Evolutionary conservation across 1,140 invertebrate species (phyloP), one percentile per base, ranked within the genome.

Genomic region (Zaprionus tsacasi): DNA sequence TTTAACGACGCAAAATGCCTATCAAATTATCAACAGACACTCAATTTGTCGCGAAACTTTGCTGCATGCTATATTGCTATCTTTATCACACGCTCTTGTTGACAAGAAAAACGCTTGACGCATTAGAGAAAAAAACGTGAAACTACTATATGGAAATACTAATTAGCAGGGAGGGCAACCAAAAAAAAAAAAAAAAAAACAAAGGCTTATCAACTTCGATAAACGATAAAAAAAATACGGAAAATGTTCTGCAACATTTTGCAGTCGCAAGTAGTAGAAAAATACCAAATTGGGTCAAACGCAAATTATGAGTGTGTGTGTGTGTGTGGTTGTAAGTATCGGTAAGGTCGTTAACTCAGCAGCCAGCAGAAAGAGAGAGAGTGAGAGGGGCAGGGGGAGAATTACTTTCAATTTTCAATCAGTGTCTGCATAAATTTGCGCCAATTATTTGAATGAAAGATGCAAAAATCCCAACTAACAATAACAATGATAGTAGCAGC

Each of bases 391-490:
- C 4, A 4, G 25, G 1, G 25, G 2, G 27, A 48, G 69, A 70
- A 63, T 59, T 63, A 61, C 67, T 79, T 70, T 76, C 38, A 74
- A 66, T 76, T 82, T 79, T 78, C 76, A 86, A 86, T 86, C 75
- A 81, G 81, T 66, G 64, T 52, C 52, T 70, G 78, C 65, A 70
- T 81, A 81, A 73, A 50, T 50, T 50, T 50, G 67, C 52, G 79
- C 63, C 82, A 86, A 87, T 87, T 87, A 76, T 70, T 81, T 70
- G 15, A 69, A 50, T 50, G 21, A 50, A 3, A 50, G 17, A 48
- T 17, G 21, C 1, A 50, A 50, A 21, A 4, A 21, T 11, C 10
- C 10, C 15, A 50, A 50, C 15, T 50, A 50, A 25, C 3, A 70
- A 76, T 30, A 66, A 12, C 38, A 43, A 40, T 58, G 60, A 54